These are phyloP conservation scores for Thymelicus acteon DNA, from an alignment of 2,888 invertebrate genomes.

Conservation along the genomic window DNA sequence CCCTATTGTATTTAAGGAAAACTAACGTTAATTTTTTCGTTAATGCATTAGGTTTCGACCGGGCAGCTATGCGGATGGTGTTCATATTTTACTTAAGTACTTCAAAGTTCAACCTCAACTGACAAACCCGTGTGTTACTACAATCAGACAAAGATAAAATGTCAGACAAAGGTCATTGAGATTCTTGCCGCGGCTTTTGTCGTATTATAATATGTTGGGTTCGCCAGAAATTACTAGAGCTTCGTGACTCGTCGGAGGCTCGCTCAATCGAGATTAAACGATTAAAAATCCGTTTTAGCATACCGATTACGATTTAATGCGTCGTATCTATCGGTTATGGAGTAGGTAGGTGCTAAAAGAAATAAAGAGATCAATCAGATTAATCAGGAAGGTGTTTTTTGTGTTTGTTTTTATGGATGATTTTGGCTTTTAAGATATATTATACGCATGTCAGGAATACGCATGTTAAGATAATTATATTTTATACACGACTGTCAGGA, in stretches of 20 bases:
- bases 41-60: constrained; percentile 51
- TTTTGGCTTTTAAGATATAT: too few relatives aligned
- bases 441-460: too few relatives aligned
- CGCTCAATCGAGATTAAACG: constrained; percentile 54
- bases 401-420: background rate
- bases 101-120: constrained; percentile 68
- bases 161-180: constrained; percentile 72
- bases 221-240: constrained; percentile 48
- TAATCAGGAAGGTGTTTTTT: background rate
- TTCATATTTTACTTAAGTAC: constrained; percentile 53
- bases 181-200: constrained; percentile 53
- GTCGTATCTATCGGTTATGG: constrained; percentile 10
- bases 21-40: background rate
- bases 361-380: background rate
- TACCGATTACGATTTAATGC: constrained; percentile 15
- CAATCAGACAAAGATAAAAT: constrained; percentile 57
- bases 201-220: constrained; percentile 42
- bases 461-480: too few relatives aligned
- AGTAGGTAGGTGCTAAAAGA: background rate
- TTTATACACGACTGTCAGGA: too few relatives aligned
- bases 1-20: too few relatives aligned
- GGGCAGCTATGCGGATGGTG: constrained; percentile 64
- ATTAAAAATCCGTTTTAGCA: constrained; percentile 47
- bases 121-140: constrained; percentile 61
- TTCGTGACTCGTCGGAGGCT: constrained; percentile 59